Evolutionary conservation across 1,140 invertebrate genomes (phyloP).

Genomic region (Gonioctena quinquepunctata): DNA sequence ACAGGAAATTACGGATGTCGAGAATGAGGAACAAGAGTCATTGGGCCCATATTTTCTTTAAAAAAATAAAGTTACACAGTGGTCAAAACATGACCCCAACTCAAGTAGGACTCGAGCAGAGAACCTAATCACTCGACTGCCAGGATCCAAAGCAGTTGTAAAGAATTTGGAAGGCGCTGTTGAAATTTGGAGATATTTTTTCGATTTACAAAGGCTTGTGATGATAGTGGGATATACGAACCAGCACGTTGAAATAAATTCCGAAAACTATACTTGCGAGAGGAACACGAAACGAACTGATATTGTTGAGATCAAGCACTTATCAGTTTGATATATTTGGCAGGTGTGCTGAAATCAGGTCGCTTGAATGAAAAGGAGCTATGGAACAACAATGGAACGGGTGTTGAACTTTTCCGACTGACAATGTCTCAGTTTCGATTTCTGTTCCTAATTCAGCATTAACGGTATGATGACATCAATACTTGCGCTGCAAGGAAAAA

Average conservation of each 20-base stretch:
- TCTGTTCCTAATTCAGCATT: conserved; percentile 36
- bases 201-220: conserved; percentile 5
- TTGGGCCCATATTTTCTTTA: no score
- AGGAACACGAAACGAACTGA: conserved; percentile 8
- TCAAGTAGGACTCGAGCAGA: background rate
- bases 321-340: conserved; percentile 30
- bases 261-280: background rate
- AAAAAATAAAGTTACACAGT: no score
- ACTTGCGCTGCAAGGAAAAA: conserved; percentile 38
- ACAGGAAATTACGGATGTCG: background rate
- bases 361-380: conserved; percentile 42
- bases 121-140: background rate
- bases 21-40: no score
- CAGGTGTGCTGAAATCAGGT: conserved; percentile 41
- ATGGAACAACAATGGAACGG: conserved; percentile 35
- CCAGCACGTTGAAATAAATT: conserved; percentile 1
- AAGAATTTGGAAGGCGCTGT: background rate
- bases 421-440: conserved; percentile 44
- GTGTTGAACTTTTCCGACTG: conserved; percentile 46
- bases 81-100: background rate
- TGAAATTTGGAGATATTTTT: conserved; percentile 10
- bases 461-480: conserved; percentile 45
- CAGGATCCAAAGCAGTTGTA: no score
- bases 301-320: conserved; percentile 21
- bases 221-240: conserved; percentile 12